Evolutionary conservation across 2,888 invertebrate species (phyloP), one percentile per base, ranked within the genome.

Genomic region (Bellardia bayeri): DNA sequence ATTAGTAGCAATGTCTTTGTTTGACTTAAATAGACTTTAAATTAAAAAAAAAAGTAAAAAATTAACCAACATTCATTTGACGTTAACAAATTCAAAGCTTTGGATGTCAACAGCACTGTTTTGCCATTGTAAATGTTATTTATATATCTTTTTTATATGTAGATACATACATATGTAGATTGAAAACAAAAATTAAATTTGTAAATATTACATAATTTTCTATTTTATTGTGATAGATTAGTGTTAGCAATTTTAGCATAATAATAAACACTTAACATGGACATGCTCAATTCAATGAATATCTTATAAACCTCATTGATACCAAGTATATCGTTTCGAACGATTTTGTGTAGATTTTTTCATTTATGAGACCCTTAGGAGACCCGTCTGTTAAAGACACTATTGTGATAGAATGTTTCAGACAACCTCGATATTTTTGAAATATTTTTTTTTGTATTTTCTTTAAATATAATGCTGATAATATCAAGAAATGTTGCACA

Each of bases 61-160:
- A 56, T 72, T 72, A 11, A 13, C 16, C 23, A 56, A 72, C 40
- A 72, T 40, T 72, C 54, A 56, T 40, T 54, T 63, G 6, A 30
- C 16, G 14, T 71, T 79, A 13, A 4, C 14, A 23, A 71, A 63
- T 61, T 30, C 64, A 76, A 69, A 58, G 37, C 64, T 37, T 13
- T 58, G 30, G 58, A 80, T 72, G 54, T 51, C 58, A 79, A 58
- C 14, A 37, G 56, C 16, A 49, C 33, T 68, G 49, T 42, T 63
- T 82, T 82, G 51, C 63, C 37, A 68, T 33, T 68, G n/a, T 51
- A 13, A n/a, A 58, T 30, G 23, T 58, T 30, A 30, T 30, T 13
- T 11, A 58, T 30, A 30, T 51, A 14, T 51, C n/a, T 23, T 23
- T 23, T 23, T 23, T 23, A 23, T 23, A 23, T 23, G 23, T 2